phyloP scores from a whole-genome alignment of 2,888 invertebrate genomes.

The Limnephilus marmoratus region DNA sequence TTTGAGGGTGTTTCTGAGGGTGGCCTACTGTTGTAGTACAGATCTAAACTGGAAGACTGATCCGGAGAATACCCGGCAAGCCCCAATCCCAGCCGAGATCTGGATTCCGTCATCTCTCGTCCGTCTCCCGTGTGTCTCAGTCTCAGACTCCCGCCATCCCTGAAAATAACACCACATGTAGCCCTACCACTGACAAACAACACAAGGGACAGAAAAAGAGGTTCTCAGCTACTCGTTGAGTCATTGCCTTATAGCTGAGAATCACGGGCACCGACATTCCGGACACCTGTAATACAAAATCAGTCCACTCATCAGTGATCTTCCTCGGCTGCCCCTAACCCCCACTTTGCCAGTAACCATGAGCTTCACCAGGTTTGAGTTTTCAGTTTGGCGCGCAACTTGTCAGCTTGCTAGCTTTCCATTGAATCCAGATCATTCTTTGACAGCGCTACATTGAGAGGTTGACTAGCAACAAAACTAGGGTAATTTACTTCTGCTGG shows the following conservation, averaged over 20 bases:
- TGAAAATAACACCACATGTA: conserved; percentile 68
- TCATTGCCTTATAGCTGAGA: not conserved
- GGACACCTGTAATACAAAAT: not conserved
- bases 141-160: conserved; percentile 75
- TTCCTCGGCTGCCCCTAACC: not conserved
- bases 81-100: conserved; percentile 85
- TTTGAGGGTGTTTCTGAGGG: conserved; percentile 78
- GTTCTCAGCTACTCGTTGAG: not conserved
- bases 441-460: not conserved
- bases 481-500: not conserved
- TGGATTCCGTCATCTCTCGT: conserved; percentile 86
- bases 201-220: not conserved
- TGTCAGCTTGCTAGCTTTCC: not conserved
- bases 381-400: not conserved
- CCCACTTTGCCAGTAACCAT: not conserved
- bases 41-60: conserved; percentile 82
- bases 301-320: not conserved
- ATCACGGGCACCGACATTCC: not conserved
- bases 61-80: conserved; percentile 82
- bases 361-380: not conserved
- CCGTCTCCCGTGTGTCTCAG: conserved; percentile 84
- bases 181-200: not conserved
- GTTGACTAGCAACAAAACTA: not conserved
- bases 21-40: conserved; percentile 89
- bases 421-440: not conserved